Base-by-base conservation (phyloP, 2,888 invertebrate species). In the Dasysyrphus tricinctus region DNA sequence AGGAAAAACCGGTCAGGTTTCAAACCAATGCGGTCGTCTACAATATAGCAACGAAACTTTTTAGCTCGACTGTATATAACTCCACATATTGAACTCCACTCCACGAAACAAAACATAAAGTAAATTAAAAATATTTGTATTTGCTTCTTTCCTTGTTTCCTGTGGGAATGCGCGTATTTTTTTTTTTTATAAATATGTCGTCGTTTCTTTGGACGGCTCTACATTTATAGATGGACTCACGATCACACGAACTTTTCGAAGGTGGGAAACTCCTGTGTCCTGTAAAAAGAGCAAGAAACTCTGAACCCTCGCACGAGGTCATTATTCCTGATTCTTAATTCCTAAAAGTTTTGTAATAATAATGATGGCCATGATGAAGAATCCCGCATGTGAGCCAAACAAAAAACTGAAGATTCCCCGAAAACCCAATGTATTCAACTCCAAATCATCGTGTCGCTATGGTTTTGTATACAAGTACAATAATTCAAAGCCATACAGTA, bases 321-420 rank as follows among this genome's bases (percentile, higher is more conserved):
- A 84, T 84, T 84, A 72, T 84, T 73, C 73, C 47, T 76, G 76
- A 61, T 76, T 76, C 72, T 75, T 84, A 80, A 76, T 80, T 80
- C 76, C 59, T 84, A 67, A 79, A 72, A 24, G 24, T 24, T 24
- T 67, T 84, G 75, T 56, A 80, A 84, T 76, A 84, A 83, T 83
- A 83, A 80, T 47, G 79, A 78, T 69, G 79, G 73, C 70, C 75
- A 76, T 73, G 76, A 80, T 73, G 84, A 80, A 73, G 72, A 84
- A 73, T 80, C 76, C 54, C 57, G 72, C 65, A 63, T 67, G 32
- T 51, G 39, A 57, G 39, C 39, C 54, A 69, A 69, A 49, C 49
- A 63, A 78, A 51, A 24, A n/a, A 24, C 12, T 8, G 47, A 65
- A 73, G 63, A 81, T 70, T 85, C 80, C 54, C 76, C 32, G 77